Base-by-base conservation (phyloP, 2,888 invertebrate species). In the Linnaemya tessellans region DNA sequence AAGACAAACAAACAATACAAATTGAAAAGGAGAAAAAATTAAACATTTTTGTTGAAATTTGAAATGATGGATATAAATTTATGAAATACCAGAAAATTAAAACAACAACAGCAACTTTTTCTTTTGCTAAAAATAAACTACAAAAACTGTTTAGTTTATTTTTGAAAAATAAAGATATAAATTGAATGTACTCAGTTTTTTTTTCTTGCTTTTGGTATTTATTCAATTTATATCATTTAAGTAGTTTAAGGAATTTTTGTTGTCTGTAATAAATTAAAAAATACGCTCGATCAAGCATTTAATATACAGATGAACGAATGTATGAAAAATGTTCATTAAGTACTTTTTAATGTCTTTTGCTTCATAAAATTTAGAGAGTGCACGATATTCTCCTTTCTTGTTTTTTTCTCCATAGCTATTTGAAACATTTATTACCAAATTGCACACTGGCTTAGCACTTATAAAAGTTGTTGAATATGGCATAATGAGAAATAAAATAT, bases 31-130 rank as follows among this genome's bases (percentile, higher is more conserved):
- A 51, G 35, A 54, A 60, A 54, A 65, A 20, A 9, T 46, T 3
- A 67, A 78, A 65, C 64, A 70, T 78, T 83, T 74, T 75, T 64
- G 56, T 51, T 71, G 58, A 67, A 77, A 82, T 77, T 70, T 41
- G 1, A 77, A 82, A 82, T 82, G 70, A 77, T 84, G 79, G 68
- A 84, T 84, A 84, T 84, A 68, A 80, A 70, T 68, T 83, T 84
- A 62, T 56, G 64, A 74, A 80, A 84, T 58, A 75, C 22, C 67
- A 68, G 79, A 65, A 64, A 54, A 43, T 35, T 11, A 7, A 41
- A 41, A 41, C 8, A 41, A 11, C 3, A 22, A 43, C 25, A 13
- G 4, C 11, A 46, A 43, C 43, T 71, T 64, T 38, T 62, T 73
- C 80, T 84, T 62, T 67, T 60, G 46, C 80, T 80, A 84, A 84